Evolutionary conservation across 2,888 invertebrate genomes (phyloP).

Genomic region (Pocota personata): DNA sequence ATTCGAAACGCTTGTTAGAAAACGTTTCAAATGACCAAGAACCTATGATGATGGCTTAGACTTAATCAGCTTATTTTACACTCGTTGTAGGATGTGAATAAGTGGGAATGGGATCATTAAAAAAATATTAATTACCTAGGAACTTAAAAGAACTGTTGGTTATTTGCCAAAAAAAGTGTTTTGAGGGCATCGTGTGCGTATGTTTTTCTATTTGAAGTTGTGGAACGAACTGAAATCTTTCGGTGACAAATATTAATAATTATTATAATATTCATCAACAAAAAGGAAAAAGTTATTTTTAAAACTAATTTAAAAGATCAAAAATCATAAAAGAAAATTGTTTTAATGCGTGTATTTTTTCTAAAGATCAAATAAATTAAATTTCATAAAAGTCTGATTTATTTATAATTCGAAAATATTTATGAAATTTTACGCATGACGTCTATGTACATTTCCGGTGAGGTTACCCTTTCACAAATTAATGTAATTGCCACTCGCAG

Average conservation of each 20-base stretch:
- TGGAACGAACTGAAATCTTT: neutral
- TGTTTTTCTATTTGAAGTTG: neutral
- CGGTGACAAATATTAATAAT: neutral
- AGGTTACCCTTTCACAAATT: neutral
- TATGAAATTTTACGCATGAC: neutral
- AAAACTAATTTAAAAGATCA: neutral
- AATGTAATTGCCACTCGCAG: neutral
- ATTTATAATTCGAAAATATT: neutral
- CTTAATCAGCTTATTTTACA: neutral
- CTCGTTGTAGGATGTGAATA: neutral
- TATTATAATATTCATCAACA: neutral
- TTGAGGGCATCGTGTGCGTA: neutral
- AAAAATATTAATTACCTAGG: neutral
- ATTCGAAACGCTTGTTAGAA: too few relatives aligned
- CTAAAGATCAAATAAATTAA: neutral
- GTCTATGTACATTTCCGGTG: neutral
- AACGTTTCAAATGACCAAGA: too few relatives aligned
- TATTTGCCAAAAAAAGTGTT: neutral
- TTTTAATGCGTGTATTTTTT: neutral
- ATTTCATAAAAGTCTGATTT: neutral
- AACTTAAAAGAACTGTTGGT: neutral
- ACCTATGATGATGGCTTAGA: too few relatives aligned
- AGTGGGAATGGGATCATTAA: neutral
- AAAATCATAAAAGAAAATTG: neutral
- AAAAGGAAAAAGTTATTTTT: neutral